phyloP scores from a whole-genome alignment of 1,140 invertebrate species.

The Homarus americanus region DNA sequence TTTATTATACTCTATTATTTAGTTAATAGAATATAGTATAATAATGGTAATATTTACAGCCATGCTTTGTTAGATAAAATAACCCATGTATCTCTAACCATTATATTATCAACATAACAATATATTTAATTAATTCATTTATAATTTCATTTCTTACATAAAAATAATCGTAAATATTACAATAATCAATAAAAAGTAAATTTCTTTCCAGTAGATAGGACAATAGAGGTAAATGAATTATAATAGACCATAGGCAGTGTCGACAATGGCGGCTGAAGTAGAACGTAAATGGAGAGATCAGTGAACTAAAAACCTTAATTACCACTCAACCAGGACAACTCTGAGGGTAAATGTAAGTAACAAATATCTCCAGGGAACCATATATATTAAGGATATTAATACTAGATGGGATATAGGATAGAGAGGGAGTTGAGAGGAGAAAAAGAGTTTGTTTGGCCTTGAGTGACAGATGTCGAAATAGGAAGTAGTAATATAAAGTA shows the following conservation, averaged over 20 bases:
- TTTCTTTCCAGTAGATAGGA: no score
- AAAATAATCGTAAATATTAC: not conserved
- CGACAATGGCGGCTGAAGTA: conserved; percentile 45
- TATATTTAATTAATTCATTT: not conserved
- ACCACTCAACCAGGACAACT: not conserved
- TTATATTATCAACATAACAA: not conserved
- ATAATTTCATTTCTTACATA: no score
- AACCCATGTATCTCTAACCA: not conserved
- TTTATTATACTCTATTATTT: no score
- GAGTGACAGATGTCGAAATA: conserved; percentile 52
- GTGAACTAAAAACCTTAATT: not conserved
- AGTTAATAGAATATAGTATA: no score
- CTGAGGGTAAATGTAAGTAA: conserved; percentile 41
- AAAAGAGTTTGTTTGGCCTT: conserved; percentile 54
- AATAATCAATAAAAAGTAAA: not conserved
- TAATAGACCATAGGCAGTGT: not conserved
- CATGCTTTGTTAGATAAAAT: no score
- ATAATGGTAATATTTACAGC: no score
- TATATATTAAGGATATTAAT: no score
- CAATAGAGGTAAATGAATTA: not conserved
- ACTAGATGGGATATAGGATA: not conserved
- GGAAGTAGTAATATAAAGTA: no score
- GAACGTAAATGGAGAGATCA: conserved; percentile 33
- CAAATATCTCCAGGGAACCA: no score
- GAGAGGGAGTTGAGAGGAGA: not conserved